Evolutionary conservation across 2,797 vertebrate genomes (phyloP).

Genomic region (Poliocrania exsul): DNA sequence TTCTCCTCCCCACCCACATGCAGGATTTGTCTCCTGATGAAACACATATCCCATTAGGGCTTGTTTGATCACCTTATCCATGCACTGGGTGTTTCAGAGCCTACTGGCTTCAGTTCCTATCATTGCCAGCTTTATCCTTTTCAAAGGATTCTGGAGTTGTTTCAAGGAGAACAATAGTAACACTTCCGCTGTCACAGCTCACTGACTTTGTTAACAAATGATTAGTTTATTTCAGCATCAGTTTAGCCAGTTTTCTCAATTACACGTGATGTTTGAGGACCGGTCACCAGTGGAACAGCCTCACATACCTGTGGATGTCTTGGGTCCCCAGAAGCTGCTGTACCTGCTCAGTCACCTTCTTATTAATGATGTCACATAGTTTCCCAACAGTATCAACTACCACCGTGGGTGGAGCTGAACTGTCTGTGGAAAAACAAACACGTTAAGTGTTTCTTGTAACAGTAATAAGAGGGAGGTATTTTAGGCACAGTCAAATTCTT

Average conservation of each 20-base stretch:
- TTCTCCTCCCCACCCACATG: background rate
- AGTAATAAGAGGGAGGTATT: background rate
- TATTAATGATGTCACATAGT: constrained; percentile 73
- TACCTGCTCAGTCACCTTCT: constrained; percentile 68
- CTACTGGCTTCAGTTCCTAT: background rate
- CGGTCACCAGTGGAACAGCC: background rate
- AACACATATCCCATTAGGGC: background rate
- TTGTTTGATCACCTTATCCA: background rate
- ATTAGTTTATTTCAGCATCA: background rate
- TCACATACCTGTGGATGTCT: constrained; percentile 85
- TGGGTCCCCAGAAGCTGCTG: constrained; percentile 80
- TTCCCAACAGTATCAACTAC: constrained; percentile 84
- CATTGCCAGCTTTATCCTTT: background rate
- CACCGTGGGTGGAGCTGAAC: constrained; percentile 76
- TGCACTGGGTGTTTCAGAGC: background rate
- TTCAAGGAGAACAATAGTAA: background rate
- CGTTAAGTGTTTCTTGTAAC: background rate
- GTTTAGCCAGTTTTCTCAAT: background rate
- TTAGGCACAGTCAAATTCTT: background rate
- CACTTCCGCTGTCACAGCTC: background rate
- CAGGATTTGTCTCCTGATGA: background rate
- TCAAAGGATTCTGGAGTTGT: background rate
- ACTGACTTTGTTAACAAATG: background rate
- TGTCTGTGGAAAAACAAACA: constrained; percentile 76
- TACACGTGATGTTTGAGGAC: background rate